Conservation (phyloP, 2,113 vertebrate species). For the Ammodramus savannarum region DNA sequence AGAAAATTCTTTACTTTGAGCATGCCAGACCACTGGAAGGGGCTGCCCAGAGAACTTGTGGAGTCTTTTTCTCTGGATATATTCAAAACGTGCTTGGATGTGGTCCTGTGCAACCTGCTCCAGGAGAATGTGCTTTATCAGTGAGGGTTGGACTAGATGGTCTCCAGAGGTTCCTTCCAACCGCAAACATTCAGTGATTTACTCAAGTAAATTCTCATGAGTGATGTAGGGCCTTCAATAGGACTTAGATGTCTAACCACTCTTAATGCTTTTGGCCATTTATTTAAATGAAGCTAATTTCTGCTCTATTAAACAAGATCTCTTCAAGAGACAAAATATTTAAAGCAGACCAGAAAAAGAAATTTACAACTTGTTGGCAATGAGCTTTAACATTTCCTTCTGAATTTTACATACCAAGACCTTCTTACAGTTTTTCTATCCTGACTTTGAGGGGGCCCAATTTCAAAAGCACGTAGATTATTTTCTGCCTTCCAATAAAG, state of each 20-base stretch:
- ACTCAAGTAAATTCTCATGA: not conserved
- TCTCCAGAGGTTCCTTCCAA: not conserved
- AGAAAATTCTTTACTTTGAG: not conserved
- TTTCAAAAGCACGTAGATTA: not conserved
- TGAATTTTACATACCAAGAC: not conserved
- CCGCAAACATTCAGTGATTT: not conserved
- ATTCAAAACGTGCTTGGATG: not conserved
- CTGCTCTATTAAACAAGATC: not conserved
- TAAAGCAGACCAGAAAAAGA: not conserved
- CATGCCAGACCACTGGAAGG: not conserved
- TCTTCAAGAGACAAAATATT: not conserved
- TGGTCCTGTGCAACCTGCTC: not conserved
- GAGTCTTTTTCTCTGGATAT: not conserved
- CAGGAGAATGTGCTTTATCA: not conserved
- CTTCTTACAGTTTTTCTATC: not conserved
- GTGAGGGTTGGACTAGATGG: fast-evolving
- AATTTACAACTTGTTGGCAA: not conserved
- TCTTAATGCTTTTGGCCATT: not conserved
- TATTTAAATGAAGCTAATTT: not conserved
- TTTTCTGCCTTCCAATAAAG: not conserved
- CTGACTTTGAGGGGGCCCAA: not conserved
- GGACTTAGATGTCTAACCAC: not conserved
- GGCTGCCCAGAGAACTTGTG: not conserved
- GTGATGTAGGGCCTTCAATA: not conserved
- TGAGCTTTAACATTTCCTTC: not conserved